Base-by-base conservation (phyloP, 2,888 invertebrate species). In the Eledone cirrhosa region DNA sequence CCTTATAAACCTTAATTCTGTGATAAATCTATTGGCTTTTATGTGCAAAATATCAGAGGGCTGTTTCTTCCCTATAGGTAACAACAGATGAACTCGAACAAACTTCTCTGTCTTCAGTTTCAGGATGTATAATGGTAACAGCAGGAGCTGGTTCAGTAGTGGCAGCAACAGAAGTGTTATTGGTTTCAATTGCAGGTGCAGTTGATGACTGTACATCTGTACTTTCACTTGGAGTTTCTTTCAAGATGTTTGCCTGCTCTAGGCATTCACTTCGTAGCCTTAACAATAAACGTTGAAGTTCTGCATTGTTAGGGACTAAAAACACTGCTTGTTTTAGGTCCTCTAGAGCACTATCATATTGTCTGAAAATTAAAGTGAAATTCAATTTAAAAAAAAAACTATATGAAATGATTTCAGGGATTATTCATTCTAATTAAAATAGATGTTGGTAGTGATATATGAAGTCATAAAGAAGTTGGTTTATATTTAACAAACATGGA, bases 241-340 rank as follows among this genome's bases (percentile, higher is more conserved):
- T 48, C 13, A 47, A 47, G 41, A 75, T 48, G 48, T 24, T 48
- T 13, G 85, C 86, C 81, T 88, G 88, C 79, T 89, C 88, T 27
- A 83, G 82, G 79, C 87, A 90, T 78, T 96, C 95, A 80, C 95
- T 95, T 85, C 94, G 93, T 5, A 96, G 91, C 19, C 94, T 93
- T 76, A 93, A 92, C n/a, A 96, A 91, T 5, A 96, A 94, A 81
- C 94, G 93, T 77, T 94, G 93, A 53, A 95, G 94, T 85, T 95
- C 94, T 16, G 93, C 90, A 87, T 94, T 95, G 24, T 94, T 93
- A 3, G 91, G 95, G 0, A 95, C 94, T 24, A 95, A 91, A 48
- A 93, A 90, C 69, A 96, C 90, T 0, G 97, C 97, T 89, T 96
- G 94, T 84, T 94, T 93, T 19, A 97, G 94, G 89, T 97, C 97